Evolutionary conservation across 2,888 invertebrate species (phyloP).

Genomic region (Cheilosia vulpina): DNA sequence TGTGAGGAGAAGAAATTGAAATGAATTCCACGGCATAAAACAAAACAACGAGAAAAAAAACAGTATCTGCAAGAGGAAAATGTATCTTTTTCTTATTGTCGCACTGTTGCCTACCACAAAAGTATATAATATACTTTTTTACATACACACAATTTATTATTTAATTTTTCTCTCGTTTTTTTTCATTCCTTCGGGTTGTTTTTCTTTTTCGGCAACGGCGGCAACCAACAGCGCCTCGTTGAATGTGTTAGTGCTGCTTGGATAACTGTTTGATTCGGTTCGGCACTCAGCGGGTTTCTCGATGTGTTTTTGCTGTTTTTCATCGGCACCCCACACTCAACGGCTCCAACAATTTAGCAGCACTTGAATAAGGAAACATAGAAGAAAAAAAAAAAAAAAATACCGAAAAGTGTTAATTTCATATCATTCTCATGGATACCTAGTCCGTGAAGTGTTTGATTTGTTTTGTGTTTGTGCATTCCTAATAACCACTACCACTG

Average conservation of each 20-base stretch:
- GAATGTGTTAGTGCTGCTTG: conserved; percentile 76
- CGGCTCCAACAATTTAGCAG: conserved; percentile 43
- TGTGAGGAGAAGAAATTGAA: conserved; percentile 63
- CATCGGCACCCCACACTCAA: conserved; percentile 53
- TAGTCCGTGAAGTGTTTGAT: conserved; percentile 41
- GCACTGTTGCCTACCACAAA: conserved; percentile 75
- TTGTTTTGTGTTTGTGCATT: conserved; percentile 45
- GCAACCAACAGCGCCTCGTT: conserved; percentile 60
- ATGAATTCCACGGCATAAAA: conserved; percentile 70
- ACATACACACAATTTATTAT: conserved; percentile 75
- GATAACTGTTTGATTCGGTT: conserved; percentile 76
- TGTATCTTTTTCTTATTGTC: conserved; percentile 75
- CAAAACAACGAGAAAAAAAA: conserved; percentile 64
- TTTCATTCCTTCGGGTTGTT: conserved; percentile 72
- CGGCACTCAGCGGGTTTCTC: conserved; percentile 69
- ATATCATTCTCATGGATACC: conserved; percentile 41
- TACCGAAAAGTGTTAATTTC: conserved; percentile 18
- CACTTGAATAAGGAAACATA: conserved; percentile 9
- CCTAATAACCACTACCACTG: conserved; percentile 19
- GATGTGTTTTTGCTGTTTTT: conserved; percentile 61
- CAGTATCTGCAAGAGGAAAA: conserved; percentile 73
- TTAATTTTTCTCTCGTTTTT: conserved; percentile 70
- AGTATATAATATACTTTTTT: conserved; percentile 74
- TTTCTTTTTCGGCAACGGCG: conserved; percentile 69
- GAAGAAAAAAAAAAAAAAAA: conserved; percentile 29